A percentile compares a stretch with the other conserved stretches of the same genome.
Evolutionary conservation across 2,113 vertebrate genomes (phyloP).

Genomic region (Sula dactylatra): DNA sequence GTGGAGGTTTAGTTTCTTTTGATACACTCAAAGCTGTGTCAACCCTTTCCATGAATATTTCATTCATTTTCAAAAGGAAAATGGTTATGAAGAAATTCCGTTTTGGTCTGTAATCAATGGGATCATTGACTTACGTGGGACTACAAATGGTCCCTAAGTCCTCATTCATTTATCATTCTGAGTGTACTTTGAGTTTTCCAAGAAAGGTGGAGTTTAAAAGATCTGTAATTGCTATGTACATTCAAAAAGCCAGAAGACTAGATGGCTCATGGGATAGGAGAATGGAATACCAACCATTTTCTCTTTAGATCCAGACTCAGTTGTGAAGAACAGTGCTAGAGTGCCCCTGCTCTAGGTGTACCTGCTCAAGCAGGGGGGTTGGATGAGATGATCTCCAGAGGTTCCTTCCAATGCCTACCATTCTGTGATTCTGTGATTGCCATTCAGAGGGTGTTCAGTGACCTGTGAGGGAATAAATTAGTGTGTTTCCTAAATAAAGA

Average conservation of each 20-base stretch:
- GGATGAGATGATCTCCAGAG: too few relatives aligned
- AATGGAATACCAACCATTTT: background rate
- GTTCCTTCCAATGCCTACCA: too few relatives aligned
- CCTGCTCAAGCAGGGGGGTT: too few relatives aligned
- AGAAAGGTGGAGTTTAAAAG: background rate
- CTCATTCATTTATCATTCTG: background rate
- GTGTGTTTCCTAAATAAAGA: background rate
- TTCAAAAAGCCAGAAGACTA: background rate
- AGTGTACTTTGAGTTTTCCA: background rate
- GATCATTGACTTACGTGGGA: background rate
- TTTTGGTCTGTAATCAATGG: background rate
- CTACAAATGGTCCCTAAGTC: background rate
- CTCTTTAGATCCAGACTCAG: background rate
- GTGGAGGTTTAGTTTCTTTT: background rate
- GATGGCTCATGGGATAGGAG: background rate
- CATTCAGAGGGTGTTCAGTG: background rate
- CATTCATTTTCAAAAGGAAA: background rate
- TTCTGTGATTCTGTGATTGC: background rate
- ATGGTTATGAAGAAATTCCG: background rate
- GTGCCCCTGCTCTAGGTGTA: too few relatives aligned
- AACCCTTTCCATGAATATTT: constrained; percentile 7
- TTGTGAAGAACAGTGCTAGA: background rate
- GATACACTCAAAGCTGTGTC: background rate
- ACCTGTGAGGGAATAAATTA: background rate
- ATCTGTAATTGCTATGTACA: background rate